Base-by-base conservation (phyloP, 2,797 vertebrate genomes). In the Rhynchotus rufescens region DNA sequence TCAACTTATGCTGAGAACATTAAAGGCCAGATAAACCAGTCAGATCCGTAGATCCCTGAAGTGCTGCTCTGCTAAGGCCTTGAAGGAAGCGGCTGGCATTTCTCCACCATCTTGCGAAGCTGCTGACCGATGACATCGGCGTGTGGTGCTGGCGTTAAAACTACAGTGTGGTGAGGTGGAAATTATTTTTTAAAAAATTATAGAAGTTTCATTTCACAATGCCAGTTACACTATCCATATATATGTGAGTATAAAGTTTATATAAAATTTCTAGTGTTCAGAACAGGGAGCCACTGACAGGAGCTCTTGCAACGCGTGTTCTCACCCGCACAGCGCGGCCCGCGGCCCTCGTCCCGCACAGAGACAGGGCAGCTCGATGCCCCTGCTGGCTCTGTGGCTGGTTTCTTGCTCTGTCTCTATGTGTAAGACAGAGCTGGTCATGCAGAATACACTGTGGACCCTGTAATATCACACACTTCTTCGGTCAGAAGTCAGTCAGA, bases 51-150 rank as follows among this genome's bases (percentile, higher is more conserved):
- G 64, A 15, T 61, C 25, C 80, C 65, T 82, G 8, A 34, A 71
- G 20, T 72, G 65, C 36, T 47, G 26, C 68, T 75, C 12, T 34
- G 49, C 19, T 82, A 92, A 68, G 22, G 52, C 25, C 16, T 73
- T 69, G 25, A 84, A 86, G 42, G 64, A 88, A 80, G n/a, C 12
- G 12, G 71, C 34, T 62, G 57, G 42, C 42, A 71, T 45, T 83
- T 90, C 62, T 54, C 44, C 54, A 88, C 60, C 28, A 59, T 77
- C 77, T 62, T 78, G 59, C 81, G 74, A 69, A 80, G 34, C 52
- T 78, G 32, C 57, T 72, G 71, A 72, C 44, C 40, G 77, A 62
- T 87, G 26, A 91, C 21, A 61, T 44, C 51, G 28, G 52, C 72
- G 77, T 38, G 47, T 2, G 10, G 32, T 77, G 25, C 49, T 75